A percentile compares a stretch with the other conserved stretches of the same genome.
These are phyloP conservation scores for Menidia beryllina DNA, from an alignment of 2,113 vertebrate species.

Conservation along the genomic window DNA sequence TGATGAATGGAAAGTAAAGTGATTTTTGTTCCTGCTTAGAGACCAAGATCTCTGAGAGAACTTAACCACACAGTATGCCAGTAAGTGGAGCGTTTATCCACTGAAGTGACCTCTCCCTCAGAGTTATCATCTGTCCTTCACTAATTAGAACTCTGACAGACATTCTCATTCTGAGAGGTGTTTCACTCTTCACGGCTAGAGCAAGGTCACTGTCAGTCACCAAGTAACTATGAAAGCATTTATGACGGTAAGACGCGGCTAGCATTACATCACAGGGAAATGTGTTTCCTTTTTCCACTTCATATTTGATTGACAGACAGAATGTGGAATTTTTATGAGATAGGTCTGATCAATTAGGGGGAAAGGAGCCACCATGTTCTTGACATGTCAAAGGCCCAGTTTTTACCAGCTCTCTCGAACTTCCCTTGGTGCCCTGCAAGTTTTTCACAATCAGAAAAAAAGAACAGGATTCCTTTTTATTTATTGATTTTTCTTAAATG, in stretches of 20 bases:
- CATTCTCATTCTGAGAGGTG: constrained; percentile 58
- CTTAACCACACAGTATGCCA: constrained; percentile 1
- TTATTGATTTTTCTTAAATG: background rate
- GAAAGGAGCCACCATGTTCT: constrained; percentile 14
- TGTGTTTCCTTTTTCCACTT: constrained; percentile 46
- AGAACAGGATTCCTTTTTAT: background rate
- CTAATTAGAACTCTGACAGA: constrained; percentile 54
- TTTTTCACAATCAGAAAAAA: constrained; percentile 3
- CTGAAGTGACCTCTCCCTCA: constrained; percentile 54
- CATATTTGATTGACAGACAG: constrained; percentile 60
- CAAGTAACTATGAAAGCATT: constrained; percentile 44
- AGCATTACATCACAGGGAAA: constrained; percentile 35
- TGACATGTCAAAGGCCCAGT: constrained; percentile 7
- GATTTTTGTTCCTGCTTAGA: constrained; percentile 1
- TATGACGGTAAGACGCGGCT: constrained; percentile 58
- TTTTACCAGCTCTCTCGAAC: constrained; percentile 8
- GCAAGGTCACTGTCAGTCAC: constrained; percentile 68
- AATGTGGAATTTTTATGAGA: constrained; percentile 69
- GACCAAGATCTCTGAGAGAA: background rate
- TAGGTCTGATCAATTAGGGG: constrained; percentile 13
- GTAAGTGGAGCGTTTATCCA: constrained; percentile 32
- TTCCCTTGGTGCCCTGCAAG: background rate
- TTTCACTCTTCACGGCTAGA: constrained; percentile 49
- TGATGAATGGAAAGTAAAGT: background rate
- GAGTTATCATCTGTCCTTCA: constrained; percentile 49